A percentile compares a stretch with the other conserved stretches of the same genome.
These are phyloP conservation scores for Tamandua tetradactyla DNA, from an alignment of 2,797 vertebrate genomes.

Conservation along the genomic window DNA sequence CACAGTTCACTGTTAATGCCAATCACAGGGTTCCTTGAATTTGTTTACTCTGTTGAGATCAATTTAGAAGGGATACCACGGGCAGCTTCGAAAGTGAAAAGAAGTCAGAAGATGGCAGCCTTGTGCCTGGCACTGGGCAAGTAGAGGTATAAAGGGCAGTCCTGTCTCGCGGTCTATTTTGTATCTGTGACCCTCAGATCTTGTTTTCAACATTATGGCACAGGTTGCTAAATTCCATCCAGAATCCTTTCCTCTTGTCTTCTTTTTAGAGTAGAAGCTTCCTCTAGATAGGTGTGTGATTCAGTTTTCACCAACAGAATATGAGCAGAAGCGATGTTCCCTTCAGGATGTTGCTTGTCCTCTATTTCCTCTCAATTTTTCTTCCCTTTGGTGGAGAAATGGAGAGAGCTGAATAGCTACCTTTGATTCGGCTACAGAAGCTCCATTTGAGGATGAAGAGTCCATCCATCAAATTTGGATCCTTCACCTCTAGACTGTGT, in stretches of 20 bases:
- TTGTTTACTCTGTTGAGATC: neutral
- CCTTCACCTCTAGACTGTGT: neutral
- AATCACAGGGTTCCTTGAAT: neutral
- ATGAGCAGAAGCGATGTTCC: neutral
- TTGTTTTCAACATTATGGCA: neutral
- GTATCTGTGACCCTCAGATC: neutral
- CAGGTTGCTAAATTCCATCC: neutral
- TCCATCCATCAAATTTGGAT: neutral
- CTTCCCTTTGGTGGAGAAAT: neutral
- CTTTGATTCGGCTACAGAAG: neutral
- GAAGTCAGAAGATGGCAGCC: neutral
- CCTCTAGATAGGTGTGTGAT: neutral
- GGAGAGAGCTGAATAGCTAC: neutral
- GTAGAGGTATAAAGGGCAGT: neutral
- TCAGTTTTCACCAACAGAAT: neutral
- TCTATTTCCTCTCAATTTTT: neutral
- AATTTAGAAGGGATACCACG: neutral
- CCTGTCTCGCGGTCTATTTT: fast-evolving
- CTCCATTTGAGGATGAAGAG: neutral
- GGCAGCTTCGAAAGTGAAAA: neutral
- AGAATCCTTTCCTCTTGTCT: neutral
- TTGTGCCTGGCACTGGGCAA: neutral
- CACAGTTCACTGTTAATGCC: neutral
- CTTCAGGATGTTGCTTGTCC: neutral
- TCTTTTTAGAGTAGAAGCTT: neutral